Percentiles rank a stretch among this genome's conserved stretches.
These are phyloP conservation scores for Oikopleura albicans DNA, from an alignment of 23 tunicate species.

Conservation along the genomic window DNA sequence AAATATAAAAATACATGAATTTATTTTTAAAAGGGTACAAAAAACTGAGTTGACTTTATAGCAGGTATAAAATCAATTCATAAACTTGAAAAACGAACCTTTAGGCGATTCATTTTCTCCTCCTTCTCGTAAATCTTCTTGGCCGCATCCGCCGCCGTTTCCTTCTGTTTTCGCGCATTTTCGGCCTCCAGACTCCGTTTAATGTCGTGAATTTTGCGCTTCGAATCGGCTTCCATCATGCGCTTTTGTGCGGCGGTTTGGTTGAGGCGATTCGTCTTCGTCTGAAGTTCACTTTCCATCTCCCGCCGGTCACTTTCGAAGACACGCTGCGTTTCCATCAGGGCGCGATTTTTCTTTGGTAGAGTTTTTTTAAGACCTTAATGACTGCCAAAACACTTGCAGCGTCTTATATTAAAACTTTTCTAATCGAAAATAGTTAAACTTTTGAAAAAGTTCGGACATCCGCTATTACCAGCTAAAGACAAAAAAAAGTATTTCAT, in stretches of 20 bases:
- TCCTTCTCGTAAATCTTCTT: conserved; percentile 82
- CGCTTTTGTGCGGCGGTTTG: not conserved
- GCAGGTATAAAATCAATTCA: too few relatives aligned
- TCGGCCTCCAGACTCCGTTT: conserved; percentile 32
- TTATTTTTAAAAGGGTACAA: too few relatives aligned
- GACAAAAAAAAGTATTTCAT: too few relatives aligned
- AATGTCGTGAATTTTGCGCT: conserved; percentile 40
- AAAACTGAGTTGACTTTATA: too few relatives aligned
- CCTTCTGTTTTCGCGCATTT: conserved; percentile 28
- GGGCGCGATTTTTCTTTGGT: not conserved
- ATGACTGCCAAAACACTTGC: too few relatives aligned
- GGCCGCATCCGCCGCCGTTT: conserved; percentile 30
- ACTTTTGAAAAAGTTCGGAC: too few relatives aligned
- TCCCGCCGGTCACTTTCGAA: not conserved
- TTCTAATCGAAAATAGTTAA: too few relatives aligned
- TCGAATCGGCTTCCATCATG: conserved; percentile 17
- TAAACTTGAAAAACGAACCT: too few relatives aligned
- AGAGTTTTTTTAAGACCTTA: too few relatives aligned
- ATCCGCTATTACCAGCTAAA: too few relatives aligned
- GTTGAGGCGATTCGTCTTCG: not conserved
- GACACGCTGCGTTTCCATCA: conserved; percentile 3
- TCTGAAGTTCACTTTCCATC: not conserved
- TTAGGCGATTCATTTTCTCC: conserved; percentile 52
- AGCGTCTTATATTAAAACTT: too few relatives aligned
- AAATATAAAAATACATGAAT: too few relatives aligned